Evolutionary conservation across 2,888 invertebrate species (phyloP), one percentile per base, ranked within the genome.

Genomic region (Molorchus minor): DNA sequence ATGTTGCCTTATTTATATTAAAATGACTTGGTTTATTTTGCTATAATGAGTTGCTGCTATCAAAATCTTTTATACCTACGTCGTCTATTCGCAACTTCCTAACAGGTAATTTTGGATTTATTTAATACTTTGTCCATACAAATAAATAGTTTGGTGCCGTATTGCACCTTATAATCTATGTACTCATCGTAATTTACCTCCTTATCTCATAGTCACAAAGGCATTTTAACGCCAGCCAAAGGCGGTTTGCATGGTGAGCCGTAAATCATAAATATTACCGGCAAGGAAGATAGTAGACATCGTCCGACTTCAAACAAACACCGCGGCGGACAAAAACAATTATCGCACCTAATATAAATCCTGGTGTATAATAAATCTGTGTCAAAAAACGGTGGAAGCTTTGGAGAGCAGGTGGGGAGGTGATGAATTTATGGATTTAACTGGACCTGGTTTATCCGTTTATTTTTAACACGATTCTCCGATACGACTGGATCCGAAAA

Each of bases 291-390:
- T 47, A 47, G 46, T 35, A 19, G 46, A 35, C 35, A 47, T 47
- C 35, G 46, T 33, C 17, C 46, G 46, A 47, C 30, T 47, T 47
- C 46, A 35, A 33, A 35, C 46, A 54, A 62, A 65, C 65, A 59
- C 57, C 59, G 59, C 65, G 62, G 41, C 56, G 57, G 51, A 62
- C 59, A 64, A 68, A 65, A 70, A 70, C 68, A 70, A 70, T 70
- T 68, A 68, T 70, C 68, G 62, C 61, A 63, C 58, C 67, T 67
- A 65, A 65, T 67, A 70, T 70, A 70, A 68, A 70, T 70, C 67
- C 64, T 63, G 51, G 52, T 41, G 56, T 60, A 67, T 64, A 53
- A 67, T 70, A 68, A 70, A 70, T 70, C 61, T 57, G 51, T 51
- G 66, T 58, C 64, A 58, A 60, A 54, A 59, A 67, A 49, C 51